Conservation (phyloP, 2,797 vertebrate genomes). For the Sebastes oblongus region DNA sequence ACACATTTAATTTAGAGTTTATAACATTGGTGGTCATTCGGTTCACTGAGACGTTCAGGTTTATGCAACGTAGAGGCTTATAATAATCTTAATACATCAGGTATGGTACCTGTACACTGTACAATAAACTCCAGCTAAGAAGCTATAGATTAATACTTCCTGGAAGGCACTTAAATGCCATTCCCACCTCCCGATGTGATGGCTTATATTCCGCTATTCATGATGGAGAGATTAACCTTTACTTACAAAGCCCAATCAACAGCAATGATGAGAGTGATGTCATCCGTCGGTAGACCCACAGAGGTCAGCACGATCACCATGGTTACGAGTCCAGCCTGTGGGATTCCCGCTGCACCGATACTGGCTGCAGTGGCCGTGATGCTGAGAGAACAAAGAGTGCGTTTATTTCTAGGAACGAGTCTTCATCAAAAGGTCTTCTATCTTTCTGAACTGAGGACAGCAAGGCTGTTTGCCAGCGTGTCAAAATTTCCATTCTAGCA, state of each 20-base stretch:
- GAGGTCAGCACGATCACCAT: slow-evolving; percentile 99
- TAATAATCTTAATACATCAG: background rate
- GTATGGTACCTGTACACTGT: background rate
- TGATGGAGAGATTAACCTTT: background rate
- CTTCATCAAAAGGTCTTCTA: background rate
- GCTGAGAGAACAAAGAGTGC: slow-evolving; percentile 68
- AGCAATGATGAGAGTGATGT: slow-evolving; percentile 96
- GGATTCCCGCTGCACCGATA: slow-evolving; percentile 96
- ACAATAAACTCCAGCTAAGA: background rate
- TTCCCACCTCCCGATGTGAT: background rate
- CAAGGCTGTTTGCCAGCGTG: background rate
- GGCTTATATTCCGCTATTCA: background rate
- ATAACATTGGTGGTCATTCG: background rate
- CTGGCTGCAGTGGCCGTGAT: slow-evolving; percentile 98
- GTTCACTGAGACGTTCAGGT: background rate
- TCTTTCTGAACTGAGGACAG: background rate
- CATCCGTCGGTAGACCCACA: slow-evolving; percentile 95
- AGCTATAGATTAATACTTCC: background rate
- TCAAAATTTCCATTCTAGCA: background rate
- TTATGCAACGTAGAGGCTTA: background rate
- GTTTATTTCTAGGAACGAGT: background rate
- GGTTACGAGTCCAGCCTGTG: slow-evolving; percentile 96
- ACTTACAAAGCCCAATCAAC: slow-evolving; percentile 99
- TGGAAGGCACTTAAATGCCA: background rate
- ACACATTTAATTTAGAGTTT: background rate